phyloP scores from a whole-genome alignment of 2,797 vertebrate species.

The Lepus oiostolus region DNA sequence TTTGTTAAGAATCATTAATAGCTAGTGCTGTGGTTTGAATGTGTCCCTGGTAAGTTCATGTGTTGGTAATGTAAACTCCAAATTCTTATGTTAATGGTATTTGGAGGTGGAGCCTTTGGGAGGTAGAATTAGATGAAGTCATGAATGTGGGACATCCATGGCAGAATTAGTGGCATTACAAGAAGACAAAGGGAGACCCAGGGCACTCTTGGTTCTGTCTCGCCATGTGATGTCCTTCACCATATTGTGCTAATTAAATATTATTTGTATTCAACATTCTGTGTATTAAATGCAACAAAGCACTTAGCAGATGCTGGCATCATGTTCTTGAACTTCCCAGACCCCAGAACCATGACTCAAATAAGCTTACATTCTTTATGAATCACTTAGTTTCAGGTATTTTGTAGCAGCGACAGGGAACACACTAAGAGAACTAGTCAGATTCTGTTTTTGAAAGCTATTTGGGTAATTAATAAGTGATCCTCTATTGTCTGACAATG shows the following conservation, averaged over 20 bases:
- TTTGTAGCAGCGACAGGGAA: neutral
- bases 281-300: no score
- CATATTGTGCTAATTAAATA: no score
- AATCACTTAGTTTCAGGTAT: neutral
- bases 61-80: neutral
- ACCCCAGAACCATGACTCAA: neutral
- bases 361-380: neutral
- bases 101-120: neutral
- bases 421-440: neutral
- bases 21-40: no score
- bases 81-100: neutral
- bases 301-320: neutral
- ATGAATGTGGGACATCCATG: neutral
- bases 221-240: neutral
- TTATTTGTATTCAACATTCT: no score
- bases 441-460: constrained; percentile 13
- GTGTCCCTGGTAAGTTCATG: neutral
- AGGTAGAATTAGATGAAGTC: neutral
- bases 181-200: neutral
- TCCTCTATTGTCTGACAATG: constrained; percentile 12
- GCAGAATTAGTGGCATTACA: neutral
- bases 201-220: neutral
- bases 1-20: constrained; percentile 47
- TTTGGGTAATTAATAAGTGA: constrained; percentile 31
- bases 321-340: neutral